phyloP scores from a whole-genome alignment of 2,113 vertebrate species.

The Coptodon bakossiorum region DNA sequence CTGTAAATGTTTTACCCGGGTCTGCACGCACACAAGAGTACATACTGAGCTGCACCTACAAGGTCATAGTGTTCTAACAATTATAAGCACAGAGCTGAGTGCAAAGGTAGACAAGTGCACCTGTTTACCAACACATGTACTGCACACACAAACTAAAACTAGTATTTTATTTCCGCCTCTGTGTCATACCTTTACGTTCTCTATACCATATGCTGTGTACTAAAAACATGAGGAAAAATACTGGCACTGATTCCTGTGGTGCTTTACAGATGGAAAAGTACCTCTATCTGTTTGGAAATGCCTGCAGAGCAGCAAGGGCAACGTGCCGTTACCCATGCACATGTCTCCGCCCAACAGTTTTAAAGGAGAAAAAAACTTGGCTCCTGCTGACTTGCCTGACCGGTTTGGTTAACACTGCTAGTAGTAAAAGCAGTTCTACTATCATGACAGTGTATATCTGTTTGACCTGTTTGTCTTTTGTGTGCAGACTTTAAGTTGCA shows the following conservation, averaged over 20 bases:
- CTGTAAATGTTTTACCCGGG: not conserved
- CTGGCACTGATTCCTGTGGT: conserved; percentile 6
- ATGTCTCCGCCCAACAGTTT: conserved; percentile 17
- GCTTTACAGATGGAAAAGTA: conserved; percentile 27
- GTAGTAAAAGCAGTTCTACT: not conserved
- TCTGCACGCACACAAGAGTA: not conserved
- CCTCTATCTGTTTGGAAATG: conserved; percentile 23
- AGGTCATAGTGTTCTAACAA: not conserved
- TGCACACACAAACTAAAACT: not conserved
- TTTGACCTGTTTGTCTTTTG: not conserved
- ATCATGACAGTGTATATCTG: not conserved
- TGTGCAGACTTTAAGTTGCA: not conserved
- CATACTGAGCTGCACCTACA: not conserved
- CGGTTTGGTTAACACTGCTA: conserved; percentile 5
- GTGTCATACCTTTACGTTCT: not conserved
- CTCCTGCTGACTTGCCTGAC: conserved; percentile 11
- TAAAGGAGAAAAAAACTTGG: not conserved
- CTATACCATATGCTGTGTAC: not conserved
- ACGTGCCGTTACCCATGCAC: not conserved
- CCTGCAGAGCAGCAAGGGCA: not conserved
- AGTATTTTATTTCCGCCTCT: not conserved
- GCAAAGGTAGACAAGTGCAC: not conserved
- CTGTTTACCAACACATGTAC: not conserved
- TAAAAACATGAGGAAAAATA: conserved; percentile 12
- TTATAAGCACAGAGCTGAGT: not conserved